These are phyloP conservation scores for Paedocypris micromegethes DNA, from an alignment of 2,797 vertebrate genomes.

Conservation along the genomic window DNA sequence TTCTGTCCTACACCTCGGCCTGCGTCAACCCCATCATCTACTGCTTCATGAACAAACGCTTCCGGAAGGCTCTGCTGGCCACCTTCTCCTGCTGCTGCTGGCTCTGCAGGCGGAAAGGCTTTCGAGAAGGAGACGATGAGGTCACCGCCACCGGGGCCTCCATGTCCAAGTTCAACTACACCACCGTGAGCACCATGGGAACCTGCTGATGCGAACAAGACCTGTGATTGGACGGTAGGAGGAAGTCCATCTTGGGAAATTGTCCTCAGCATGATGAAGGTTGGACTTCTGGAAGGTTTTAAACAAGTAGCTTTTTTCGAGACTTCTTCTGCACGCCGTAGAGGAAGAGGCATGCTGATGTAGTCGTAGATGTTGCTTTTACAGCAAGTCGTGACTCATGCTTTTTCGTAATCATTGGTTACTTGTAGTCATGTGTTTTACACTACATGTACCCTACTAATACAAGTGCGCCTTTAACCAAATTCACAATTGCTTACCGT, in stretches of 20 bases:
- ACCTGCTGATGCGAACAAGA: slow-evolving; percentile 62
- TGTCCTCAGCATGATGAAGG: not conserved
- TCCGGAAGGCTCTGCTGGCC: slow-evolving; percentile 80
- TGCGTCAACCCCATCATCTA: slow-evolving; percentile 93
- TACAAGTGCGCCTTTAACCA: not conserved
- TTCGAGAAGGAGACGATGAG: slow-evolving; percentile 65
- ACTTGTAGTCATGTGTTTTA: slow-evolving; percentile 25
- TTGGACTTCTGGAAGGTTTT: slow-evolving; percentile 1
- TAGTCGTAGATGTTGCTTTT: slow-evolving; percentile 2
- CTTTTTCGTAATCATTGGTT: slow-evolving; percentile 9
- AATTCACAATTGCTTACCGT: too few species aligned
- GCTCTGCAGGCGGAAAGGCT: slow-evolving; percentile 36
- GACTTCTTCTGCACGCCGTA: too few species aligned
- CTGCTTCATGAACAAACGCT: slow-evolving; percentile 98
- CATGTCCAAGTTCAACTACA: slow-evolving; percentile 90
- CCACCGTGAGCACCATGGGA: slow-evolving; percentile 87
- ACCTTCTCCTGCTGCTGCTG: slow-evolving; percentile 79
- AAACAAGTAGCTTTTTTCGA: not conserved
- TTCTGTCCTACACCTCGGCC: slow-evolving; percentile 84
- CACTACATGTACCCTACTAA: not conserved
- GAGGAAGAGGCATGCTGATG: slow-evolving; percentile 15
- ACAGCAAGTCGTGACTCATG: not conserved
- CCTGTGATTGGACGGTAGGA: not conserved
- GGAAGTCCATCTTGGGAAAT: not conserved
- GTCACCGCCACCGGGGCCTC: slow-evolving; percentile 73